phyloP scores from a whole-genome alignment of 2,888 invertebrate genomes.

The Zygothrica quintamaculata region DNA sequence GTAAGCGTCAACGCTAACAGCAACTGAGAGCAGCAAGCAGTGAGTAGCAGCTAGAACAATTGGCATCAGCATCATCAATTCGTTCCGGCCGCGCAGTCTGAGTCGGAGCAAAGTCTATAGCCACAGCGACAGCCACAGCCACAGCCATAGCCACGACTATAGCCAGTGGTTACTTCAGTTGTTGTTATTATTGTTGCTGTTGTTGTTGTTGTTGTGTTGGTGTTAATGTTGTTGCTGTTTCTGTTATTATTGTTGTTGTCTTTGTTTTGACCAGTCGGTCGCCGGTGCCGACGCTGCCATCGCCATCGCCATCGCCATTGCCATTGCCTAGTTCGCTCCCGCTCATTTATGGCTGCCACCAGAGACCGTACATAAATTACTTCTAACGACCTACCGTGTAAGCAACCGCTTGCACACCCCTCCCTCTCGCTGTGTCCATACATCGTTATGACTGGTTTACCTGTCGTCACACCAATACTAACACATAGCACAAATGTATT shows the following conservation, averaged over 20 bases:
- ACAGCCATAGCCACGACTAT: conserved; percentile 38
- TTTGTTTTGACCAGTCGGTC: conserved; percentile 76
- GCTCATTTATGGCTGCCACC: conserved; percentile 61
- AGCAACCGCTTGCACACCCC: conserved; percentile 36
- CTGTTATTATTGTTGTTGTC: conserved; percentile 42
- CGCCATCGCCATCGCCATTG: conserved; percentile 45
- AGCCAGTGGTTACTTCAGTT: conserved; percentile 48
- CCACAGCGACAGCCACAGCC: conserved; percentile 33
- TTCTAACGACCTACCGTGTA: conserved; percentile 25
- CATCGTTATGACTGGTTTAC: conserved; percentile 51
- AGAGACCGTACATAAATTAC: conserved; percentile 66
- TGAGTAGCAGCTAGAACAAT: conserved; percentile 44
- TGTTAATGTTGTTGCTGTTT: conserved; percentile 16
- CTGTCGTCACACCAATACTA: conserved; percentile 58
- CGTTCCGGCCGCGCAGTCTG: conserved; percentile 62
- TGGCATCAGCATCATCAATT: conserved; percentile 55
- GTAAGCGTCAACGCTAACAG: conserved; percentile 24
- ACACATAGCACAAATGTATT: conserved; percentile 27
- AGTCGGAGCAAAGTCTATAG: conserved; percentile 39
- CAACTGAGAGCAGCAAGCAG: conserved; percentile 23
- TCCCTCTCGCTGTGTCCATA: conserved; percentile 23
- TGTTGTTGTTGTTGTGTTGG: conserved; percentile 10
- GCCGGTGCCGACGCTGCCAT: conserved; percentile 43
- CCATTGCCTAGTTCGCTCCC: conserved; percentile 46
- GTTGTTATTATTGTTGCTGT: conserved; percentile 16